These are phyloP conservation scores for Carposina sasakii DNA, from an alignment of 1,140 invertebrate genomes.

Conservation along the genomic window DNA sequence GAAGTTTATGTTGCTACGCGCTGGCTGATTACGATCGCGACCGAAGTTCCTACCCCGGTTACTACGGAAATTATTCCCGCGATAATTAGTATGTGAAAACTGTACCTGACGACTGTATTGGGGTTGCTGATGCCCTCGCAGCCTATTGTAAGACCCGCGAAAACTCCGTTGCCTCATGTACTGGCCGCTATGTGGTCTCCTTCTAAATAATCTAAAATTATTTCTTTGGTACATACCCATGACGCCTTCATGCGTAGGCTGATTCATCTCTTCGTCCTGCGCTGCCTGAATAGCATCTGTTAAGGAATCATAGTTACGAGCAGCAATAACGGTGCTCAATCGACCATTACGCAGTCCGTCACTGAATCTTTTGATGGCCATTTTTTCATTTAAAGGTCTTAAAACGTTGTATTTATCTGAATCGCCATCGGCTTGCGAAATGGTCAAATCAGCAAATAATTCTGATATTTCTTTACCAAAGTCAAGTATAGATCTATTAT, in stretches of 20 bases:
- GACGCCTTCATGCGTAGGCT: neutral
- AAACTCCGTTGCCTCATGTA: too few relatives aligned
- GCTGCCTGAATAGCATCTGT: slow-evolving; percentile 12
- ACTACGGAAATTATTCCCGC: too few relatives aligned
- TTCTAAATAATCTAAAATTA: too few relatives aligned
- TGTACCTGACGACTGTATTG: neutral
- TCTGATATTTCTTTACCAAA: neutral
- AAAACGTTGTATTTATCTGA: neutral
- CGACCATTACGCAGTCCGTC: neutral
- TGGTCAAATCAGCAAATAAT: slow-evolving; percentile 1
- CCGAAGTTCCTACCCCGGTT: too few relatives aligned
- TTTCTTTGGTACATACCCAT: neutral
- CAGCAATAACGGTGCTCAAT: neutral
- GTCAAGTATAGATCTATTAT: neutral
- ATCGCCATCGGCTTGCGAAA: slow-evolving; percentile 2
- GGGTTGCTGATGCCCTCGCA: neutral
- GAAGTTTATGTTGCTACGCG: too few relatives aligned
- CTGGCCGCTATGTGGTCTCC: too few relatives aligned
- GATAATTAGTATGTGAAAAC: neutral
- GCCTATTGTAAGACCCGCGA: neutral
- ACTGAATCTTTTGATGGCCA: slow-evolving; percentile 3
- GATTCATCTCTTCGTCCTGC: slow-evolving; percentile 7
- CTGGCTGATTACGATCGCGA: too few relatives aligned
- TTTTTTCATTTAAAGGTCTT: neutral
- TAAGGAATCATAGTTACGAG: neutral